phyloP scores from a whole-genome alignment of 2,888 invertebrate genomes.

The Rotaria macrura region DNA sequence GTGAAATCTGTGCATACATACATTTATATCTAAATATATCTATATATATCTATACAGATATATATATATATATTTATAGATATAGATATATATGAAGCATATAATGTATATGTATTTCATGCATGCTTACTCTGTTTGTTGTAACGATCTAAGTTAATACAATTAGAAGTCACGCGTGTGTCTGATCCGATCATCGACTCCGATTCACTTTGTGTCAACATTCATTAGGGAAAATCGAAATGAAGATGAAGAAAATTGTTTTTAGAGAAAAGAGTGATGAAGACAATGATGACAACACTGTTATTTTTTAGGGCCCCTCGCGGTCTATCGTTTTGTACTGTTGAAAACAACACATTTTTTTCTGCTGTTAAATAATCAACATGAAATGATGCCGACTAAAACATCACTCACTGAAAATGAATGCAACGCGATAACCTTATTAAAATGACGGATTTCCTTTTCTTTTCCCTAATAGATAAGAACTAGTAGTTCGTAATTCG shows the following conservation, averaged over 20 bases:
- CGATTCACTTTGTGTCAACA: not conserved
- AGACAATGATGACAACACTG: not conserved
- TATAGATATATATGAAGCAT: no score
- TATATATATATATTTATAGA: no score
- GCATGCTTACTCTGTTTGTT: not conserved
- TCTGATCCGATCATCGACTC: not conserved
- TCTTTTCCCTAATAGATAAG: not conserved
- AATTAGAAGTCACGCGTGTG: not conserved
- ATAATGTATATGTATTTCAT: no score
- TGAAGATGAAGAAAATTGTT: not conserved
- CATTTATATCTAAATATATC: not conserved
- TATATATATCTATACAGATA: no score
- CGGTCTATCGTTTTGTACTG: not conserved
- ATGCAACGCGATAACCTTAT: not conserved
- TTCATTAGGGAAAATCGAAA: not conserved
- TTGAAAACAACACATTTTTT: not conserved
- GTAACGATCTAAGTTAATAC: not conserved
- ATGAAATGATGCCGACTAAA: not conserved
- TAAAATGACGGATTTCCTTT: slow-evolving; percentile 2
- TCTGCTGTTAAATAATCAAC: not conserved
- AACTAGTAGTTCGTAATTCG: not conserved
- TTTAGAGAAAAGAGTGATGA: not conserved
- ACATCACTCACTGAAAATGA: not conserved
- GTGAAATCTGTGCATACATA: not conserved
- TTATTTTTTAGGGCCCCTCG: not conserved